phyloP scores from a whole-genome alignment of 2,113 vertebrate genomes.

The Calyptomena viridis region DNA sequence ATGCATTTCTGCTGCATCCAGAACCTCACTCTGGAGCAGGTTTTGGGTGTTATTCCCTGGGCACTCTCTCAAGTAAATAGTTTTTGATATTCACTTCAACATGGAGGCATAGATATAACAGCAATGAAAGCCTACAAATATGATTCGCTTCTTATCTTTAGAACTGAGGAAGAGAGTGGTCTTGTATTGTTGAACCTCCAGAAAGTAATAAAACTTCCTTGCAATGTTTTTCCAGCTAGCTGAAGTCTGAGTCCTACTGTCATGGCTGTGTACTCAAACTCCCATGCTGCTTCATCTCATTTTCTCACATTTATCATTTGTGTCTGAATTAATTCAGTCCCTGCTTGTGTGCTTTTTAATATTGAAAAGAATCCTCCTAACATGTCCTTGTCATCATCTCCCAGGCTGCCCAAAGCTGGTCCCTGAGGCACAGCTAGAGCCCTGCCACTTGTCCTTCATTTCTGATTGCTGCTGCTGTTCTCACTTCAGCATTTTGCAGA shows the following conservation, averaged over 20 bases:
- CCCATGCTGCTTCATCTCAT: not conserved
- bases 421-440: not conserved
- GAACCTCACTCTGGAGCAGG: not conserved
- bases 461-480: not conserved
- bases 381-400: fast-evolving
- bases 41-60: not conserved
- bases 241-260: not conserved
- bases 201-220: not conserved
- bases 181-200: not conserved
- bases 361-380: not conserved
- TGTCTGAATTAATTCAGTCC: not conserved
- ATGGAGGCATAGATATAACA: not conserved
- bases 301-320: not conserved
- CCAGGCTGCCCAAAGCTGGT: not conserved
- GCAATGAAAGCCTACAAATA: not conserved
- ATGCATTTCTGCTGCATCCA: not conserved
- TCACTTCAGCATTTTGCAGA: not conserved
- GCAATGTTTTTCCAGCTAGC: not conserved
- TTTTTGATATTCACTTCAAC: not conserved
- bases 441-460: constrained; percentile 19
- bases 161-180: not conserved
- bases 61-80: not conserved
- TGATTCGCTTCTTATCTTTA: not conserved
- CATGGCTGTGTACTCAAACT: not conserved
- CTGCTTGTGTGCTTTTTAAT: not conserved